These are phyloP conservation scores for Siniperca chuatsi DNA, from an alignment of 2,113 vertebrate genomes.

Conservation along the genomic window DNA sequence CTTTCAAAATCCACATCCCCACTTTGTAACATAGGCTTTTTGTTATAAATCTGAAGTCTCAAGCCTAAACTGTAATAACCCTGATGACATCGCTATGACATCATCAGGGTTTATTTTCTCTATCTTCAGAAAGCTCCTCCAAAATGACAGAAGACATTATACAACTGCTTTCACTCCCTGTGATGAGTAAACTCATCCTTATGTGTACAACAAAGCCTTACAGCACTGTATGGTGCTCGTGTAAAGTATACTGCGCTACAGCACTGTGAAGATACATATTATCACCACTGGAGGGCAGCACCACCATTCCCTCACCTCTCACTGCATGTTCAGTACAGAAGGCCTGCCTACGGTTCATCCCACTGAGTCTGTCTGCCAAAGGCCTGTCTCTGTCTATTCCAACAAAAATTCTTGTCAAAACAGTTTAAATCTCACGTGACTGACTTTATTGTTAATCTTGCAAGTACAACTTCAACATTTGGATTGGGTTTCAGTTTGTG, in stretches of 20 bases:
- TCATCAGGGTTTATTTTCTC: not conserved
- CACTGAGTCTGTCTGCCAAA: not conserved
- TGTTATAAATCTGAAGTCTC: not conserved
- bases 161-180: not conserved
- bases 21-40: not conserved
- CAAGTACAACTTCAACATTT: not conserved
- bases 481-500: not conserved
- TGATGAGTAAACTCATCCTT: not conserved
- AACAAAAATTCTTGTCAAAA: constrained; percentile 23
- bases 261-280: not conserved
- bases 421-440: constrained; percentile 35
- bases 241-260: not conserved
- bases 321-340: not conserved
- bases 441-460: constrained; percentile 25
- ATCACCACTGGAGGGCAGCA: constrained; percentile 64
- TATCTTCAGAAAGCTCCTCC: not conserved
- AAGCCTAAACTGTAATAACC: not conserved
- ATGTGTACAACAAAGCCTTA: not conserved
- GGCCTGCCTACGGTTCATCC: not conserved
- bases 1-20: not conserved
- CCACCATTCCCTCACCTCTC: constrained; percentile 20
- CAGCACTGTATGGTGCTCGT: not conserved
- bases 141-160: not conserved
- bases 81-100: not conserved
- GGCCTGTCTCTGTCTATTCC: not conserved